phyloP scores from a whole-genome alignment of 2,113 vertebrate species.

The Polyodon spathula region DNA sequence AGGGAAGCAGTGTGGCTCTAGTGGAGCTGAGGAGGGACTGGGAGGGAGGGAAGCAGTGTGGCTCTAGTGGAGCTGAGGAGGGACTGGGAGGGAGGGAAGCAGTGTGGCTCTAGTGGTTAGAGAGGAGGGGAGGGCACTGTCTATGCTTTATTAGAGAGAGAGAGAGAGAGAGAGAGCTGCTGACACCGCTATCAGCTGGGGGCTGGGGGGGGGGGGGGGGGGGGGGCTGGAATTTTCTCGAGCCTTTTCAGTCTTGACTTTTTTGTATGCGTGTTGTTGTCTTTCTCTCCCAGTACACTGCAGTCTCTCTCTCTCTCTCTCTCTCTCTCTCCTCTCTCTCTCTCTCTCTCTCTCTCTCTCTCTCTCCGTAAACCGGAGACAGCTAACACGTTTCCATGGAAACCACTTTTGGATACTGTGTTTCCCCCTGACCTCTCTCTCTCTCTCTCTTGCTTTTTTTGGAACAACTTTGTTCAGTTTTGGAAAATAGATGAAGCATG shows the following conservation, averaged over 20 bases:
- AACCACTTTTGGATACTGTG: slow-evolving; percentile 59
- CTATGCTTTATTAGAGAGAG: too few species aligned
- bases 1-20: too few species aligned
- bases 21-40: too few species aligned
- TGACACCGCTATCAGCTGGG: background rate
- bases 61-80: too few species aligned
- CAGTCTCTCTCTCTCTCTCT: slow-evolving; percentile 45
- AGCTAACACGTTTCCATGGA: slow-evolving; percentile 65
- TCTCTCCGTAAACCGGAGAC: slow-evolving; percentile 48
- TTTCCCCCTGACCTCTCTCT: slow-evolving; percentile 60
- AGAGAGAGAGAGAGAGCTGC: background rate
- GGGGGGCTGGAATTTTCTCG: slow-evolving; percentile 30
- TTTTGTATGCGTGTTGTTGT: slow-evolving; percentile 27
- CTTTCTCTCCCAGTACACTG: slow-evolving; percentile 6
- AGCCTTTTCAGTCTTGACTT: slow-evolving; percentile 41
- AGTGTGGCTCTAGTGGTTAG: too few species aligned
- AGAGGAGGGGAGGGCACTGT: too few species aligned
- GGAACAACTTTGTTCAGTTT: slow-evolving; percentile 37
- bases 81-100: too few species aligned
- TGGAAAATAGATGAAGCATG: too few species aligned
- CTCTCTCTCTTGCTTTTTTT: too few species aligned
- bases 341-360: slow-evolving; percentile 35
- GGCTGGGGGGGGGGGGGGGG: background rate
- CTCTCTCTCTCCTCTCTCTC: slow-evolving; percentile 38
- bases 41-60: too few species aligned